Percentiles rank a stretch among this genome's conserved stretches.
phyloP scores from a whole-genome alignment of 2,888 invertebrate species.

The Drosophila percnosoma region DNA sequence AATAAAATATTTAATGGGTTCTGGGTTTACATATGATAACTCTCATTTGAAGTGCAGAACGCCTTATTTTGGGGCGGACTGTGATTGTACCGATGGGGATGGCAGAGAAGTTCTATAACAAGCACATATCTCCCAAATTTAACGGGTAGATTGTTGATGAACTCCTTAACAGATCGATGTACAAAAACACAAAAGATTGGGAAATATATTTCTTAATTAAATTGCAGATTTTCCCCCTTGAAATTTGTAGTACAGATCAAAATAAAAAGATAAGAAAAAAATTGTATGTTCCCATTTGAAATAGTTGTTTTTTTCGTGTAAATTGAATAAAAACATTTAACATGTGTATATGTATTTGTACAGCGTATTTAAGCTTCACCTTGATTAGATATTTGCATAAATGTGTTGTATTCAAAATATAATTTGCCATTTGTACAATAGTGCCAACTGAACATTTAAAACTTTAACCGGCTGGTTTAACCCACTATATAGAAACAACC shows the following conservation, averaged over 20 bases:
- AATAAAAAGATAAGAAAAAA: background rate
- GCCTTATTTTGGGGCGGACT: background rate
- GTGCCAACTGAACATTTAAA: background rate
- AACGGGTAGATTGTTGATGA: background rate
- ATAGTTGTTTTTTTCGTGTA: background rate
- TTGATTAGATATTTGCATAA: background rate
- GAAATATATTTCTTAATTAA: background rate
- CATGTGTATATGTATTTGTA: background rate
- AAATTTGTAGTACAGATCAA: background rate
- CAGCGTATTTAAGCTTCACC: background rate
- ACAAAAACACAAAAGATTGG: background rate
- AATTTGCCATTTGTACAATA: slow-evolving; percentile 9
- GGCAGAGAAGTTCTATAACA: background rate
- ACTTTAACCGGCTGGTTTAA: slow-evolving; percentile 50
- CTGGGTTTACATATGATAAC: background rate
- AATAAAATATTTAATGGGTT: background rate
- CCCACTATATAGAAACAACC: slow-evolving; percentile 45
- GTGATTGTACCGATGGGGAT: background rate
- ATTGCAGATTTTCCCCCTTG: background rate
- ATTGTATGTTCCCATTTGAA: background rate
- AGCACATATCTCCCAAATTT: background rate
- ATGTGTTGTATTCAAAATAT: background rate
- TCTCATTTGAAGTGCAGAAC: background rate
- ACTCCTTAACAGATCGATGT: background rate
- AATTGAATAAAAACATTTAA: background rate